Evolutionary conservation across 2,113 vertebrate genomes (phyloP), one percentile per base, ranked within the genome.

Genomic region (Tichodroma muraria): DNA sequence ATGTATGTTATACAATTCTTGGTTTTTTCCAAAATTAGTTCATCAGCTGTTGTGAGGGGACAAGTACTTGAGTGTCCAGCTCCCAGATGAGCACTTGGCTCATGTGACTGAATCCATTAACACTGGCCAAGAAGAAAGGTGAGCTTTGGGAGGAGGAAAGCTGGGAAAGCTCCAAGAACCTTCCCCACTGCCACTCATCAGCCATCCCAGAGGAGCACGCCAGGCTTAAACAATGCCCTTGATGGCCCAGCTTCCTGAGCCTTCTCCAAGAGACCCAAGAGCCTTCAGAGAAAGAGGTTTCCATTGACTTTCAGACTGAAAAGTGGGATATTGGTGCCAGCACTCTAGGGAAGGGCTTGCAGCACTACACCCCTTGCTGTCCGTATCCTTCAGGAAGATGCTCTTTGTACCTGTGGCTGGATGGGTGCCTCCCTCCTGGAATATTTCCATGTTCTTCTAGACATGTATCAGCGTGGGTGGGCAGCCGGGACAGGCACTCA

Each of bases 391-490:
- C 49, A n/a, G 72, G 37, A 53, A 30, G 28, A 23, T 57, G 50
- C n/a, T 78, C 15, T 78, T n/a, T 25, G 31, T 24, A 20, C 54
- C 61, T 56, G 38, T 53, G 60, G 9, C 47, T 71, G 33, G 25
- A 37, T 54, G 21, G 10, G 5, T 33, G 42, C 50, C 21, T 33
- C 31, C 45, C 40, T 65, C 15, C 38, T 85, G 52, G 40, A 54
- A 15, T 17, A 49, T 8, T 42, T 53, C 31, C n/a, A 1, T 27
- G 28, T 50, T 52, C 9, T 64, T 59, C 17, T 38, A 16, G 38
- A 5, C 24, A 15, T 0, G 0, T 30, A 4, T 13, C 45, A 60
- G 37, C 40, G 8, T 2, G 30, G 16, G 4, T 80, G 16, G 37
- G 59, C 57, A 75, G 18, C 44, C 80, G 40, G 45, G 59, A 6